Percentiles rank a stretch among this genome's conserved stretches.
phyloP scores from a whole-genome alignment of 2,888 invertebrate genomes.

The Idaea biselata region DNA sequence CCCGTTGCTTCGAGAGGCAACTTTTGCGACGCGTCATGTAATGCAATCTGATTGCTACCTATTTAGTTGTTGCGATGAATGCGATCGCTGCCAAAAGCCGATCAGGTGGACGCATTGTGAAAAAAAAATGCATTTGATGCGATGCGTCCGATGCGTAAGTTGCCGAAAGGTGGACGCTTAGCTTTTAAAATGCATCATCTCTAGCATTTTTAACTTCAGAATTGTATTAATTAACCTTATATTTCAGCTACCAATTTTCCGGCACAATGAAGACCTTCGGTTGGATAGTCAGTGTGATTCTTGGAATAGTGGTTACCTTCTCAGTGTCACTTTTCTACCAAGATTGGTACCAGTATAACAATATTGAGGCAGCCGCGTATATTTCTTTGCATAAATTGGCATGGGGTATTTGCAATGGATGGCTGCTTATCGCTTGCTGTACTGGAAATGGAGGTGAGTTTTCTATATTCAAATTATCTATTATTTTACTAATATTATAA shows the following conservation, averaged over 20 bases:
- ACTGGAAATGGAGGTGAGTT: conserved; percentile 83
- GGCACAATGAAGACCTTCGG: conserved; percentile 51
- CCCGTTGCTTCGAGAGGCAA: too few relatives aligned
- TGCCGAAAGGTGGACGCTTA: too few relatives aligned
- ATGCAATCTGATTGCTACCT: too few relatives aligned
- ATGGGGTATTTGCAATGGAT: conserved; percentile 85
- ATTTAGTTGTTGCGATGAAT: too few relatives aligned
- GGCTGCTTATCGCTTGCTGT: conserved; percentile 85
- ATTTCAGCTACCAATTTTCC: conserved; percentile 59
- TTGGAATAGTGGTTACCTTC: conserved; percentile 81
- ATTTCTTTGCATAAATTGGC: conserved; percentile 83
- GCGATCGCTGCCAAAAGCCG: too few relatives aligned
- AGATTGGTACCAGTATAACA: conserved; percentile 79
- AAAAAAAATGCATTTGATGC: too few relatives aligned
- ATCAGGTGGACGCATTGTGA: too few relatives aligned
- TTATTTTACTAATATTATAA: too few relatives aligned
- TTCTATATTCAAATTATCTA: neutral
- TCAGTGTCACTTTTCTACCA: conserved; percentile 83
- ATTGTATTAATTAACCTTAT: neutral
- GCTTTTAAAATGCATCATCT: conserved; percentile 2
- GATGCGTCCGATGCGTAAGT: too few relatives aligned
- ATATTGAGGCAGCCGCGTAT: conserved; percentile 83
- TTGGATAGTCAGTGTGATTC: conserved; percentile 59
- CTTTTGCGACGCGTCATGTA: too few relatives aligned
- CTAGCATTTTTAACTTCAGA: neutral